These are phyloP conservation scores for Herpailurus yagouaroundi DNA, from an alignment of 2,113 vertebrate genomes.

Conservation along the genomic window DNA sequence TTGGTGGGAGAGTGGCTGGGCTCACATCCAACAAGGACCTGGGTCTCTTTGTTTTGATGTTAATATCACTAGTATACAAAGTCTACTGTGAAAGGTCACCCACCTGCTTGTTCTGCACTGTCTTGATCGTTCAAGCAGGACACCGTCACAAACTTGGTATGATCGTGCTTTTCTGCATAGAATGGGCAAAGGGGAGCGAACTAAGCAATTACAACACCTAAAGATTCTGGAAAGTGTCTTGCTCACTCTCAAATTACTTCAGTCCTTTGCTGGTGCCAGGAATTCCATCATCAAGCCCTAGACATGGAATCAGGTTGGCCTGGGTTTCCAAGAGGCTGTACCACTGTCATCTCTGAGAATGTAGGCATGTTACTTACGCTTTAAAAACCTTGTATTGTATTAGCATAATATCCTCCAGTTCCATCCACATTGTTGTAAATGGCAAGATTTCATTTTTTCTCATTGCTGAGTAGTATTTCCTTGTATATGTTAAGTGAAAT, in stretches of 20 bases:
- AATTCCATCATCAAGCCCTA: not conserved
- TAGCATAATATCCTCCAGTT: too few species aligned
- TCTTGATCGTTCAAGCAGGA: not conserved
- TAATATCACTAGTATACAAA: not conserved
- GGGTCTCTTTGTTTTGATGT: not conserved
- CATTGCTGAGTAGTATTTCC: too few species aligned
- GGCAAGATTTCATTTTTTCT: too few species aligned
- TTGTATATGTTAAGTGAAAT: too few species aligned
- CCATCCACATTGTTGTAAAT: too few species aligned
- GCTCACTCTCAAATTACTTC: not conserved
- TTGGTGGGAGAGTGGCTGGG: too few species aligned
- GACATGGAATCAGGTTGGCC: not conserved
- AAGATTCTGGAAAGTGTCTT: not conserved
- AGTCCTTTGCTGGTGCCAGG: not conserved
- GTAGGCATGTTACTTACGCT: not conserved
- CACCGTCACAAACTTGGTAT: not conserved
- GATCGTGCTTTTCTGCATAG: not conserved
- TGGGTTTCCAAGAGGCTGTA: not conserved
- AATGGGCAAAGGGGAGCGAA: not conserved
- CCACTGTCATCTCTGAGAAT: not conserved
- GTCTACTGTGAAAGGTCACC: not conserved
- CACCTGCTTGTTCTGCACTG: too few species aligned
- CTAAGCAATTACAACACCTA: not conserved
- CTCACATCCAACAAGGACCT: not conserved
- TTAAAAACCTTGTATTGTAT: not conserved